phyloP scores from a whole-genome alignment of 2,797 vertebrate species.

The Strix occidentalis region DNA sequence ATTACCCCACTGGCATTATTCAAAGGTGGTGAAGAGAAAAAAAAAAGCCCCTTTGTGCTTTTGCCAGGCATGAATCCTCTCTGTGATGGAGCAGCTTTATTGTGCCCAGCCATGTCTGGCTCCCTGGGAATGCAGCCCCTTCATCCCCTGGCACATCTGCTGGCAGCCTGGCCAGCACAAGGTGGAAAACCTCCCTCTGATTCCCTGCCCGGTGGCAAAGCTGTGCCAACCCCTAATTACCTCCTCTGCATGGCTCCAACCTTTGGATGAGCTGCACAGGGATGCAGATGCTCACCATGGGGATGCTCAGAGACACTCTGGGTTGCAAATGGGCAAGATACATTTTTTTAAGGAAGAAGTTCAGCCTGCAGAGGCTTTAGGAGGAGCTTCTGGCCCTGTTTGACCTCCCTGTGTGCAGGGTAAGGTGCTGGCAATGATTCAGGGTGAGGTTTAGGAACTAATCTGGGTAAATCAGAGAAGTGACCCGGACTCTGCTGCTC shows the following conservation, averaged over 20 bases:
- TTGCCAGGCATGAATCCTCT: neutral
- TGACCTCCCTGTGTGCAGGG: neutral
- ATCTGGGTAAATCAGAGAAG: neutral
- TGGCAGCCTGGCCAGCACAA: neutral
- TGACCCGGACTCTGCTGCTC: neutral
- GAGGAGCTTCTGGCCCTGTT: neutral
- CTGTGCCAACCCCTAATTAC: neutral
- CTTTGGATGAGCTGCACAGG: neutral
- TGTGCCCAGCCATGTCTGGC: neutral
- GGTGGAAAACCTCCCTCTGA: neutral
- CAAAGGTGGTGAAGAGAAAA: neutral
- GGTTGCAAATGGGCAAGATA: neutral
- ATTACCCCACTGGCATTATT: neutral
- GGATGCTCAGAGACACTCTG: rapidly evolving
- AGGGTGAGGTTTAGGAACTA: neutral
- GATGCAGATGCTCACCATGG: neutral
- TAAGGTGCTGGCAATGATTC: neutral
- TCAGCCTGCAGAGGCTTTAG: neutral
- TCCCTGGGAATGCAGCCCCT: neutral
- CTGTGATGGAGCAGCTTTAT: neutral
- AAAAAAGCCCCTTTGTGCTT: neutral
- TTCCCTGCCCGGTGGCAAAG: neutral
- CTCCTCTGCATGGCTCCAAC: neutral
- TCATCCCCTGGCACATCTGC: neutral
- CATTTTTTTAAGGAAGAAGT: neutral